phyloP scores from a whole-genome alignment of 2,113 vertebrate species.

The Pelusios castaneus region DNA sequence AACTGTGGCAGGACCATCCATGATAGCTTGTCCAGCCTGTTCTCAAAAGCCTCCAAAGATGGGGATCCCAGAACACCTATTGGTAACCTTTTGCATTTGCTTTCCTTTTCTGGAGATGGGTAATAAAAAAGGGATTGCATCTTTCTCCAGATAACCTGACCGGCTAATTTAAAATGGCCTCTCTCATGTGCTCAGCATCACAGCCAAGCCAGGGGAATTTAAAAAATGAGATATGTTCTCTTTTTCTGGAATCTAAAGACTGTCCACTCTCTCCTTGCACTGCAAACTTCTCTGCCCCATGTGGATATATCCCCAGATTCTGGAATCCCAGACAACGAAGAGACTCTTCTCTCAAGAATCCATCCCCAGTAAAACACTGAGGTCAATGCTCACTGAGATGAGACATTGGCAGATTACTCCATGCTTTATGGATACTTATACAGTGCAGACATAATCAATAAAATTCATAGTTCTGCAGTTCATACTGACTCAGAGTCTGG shows the following conservation, averaged over 20 bases:
- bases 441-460: not conserved
- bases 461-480: not conserved
- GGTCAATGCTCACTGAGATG: not conserved
- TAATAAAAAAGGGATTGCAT: not conserved
- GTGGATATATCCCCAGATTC: not conserved
- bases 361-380: not conserved
- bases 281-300: not conserved
- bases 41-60: not conserved
- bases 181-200: not conserved
- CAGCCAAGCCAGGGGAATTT: not conserved
- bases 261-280: no score
- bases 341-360: not conserved
- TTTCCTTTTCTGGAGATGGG: not conserved
- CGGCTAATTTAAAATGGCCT: not conserved
- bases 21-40: not conserved
- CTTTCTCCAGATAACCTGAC: not conserved
- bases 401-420: accelerated
- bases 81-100: not conserved
- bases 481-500: not conserved
- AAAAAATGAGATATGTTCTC: not conserved
- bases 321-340: not conserved
- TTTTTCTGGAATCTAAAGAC: not conserved
- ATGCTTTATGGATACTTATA: not conserved
- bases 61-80: not conserved
- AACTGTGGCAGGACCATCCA: not conserved